Evolutionary conservation across 2,888 invertebrate genomes (phyloP).

Genomic region (Hyppa rectilinea): DNA sequence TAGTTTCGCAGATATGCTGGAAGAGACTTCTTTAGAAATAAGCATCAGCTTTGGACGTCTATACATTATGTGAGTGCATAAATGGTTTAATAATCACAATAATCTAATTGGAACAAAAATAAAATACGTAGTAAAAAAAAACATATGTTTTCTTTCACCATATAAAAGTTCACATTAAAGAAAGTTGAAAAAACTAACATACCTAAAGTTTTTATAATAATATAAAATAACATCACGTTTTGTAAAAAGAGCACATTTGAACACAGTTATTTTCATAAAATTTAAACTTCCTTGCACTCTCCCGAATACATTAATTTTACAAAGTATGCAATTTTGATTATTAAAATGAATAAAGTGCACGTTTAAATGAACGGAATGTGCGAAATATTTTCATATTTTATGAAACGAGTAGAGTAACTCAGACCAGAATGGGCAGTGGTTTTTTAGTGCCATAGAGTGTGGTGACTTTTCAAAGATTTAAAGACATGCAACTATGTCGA

Average conservation of each 20-base stretch:
- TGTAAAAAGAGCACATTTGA: slow-evolving; percentile 2
- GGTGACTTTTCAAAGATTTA: slow-evolving; percentile 27
- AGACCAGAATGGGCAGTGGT: neutral
- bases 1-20: too few species aligned
- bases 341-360: slow-evolving; percentile 47
- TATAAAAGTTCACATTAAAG: neutral
- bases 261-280: slow-evolving; percentile 9
- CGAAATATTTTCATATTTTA: slow-evolving; percentile 28
- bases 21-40: too few species aligned
- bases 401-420: slow-evolving; percentile 14
- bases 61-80: too few species aligned
- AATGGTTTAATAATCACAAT: too few species aligned
- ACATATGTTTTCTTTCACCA: too few species aligned
- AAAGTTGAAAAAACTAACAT: neutral
- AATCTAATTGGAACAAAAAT: too few species aligned
- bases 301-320: slow-evolving; percentile 36
- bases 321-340: slow-evolving; percentile 51
- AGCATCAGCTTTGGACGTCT: too few species aligned
- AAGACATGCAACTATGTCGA: slow-evolving; percentile 1
- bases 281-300: slow-evolving; percentile 15
- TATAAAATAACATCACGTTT: neutral
- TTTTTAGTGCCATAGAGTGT: slow-evolving; percentile 8
- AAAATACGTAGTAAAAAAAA: too few species aligned
- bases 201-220: neutral
- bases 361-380: slow-evolving; percentile 31